phyloP scores from a whole-genome alignment of 2,888 invertebrate species.

The Bugula neritina region DNA sequence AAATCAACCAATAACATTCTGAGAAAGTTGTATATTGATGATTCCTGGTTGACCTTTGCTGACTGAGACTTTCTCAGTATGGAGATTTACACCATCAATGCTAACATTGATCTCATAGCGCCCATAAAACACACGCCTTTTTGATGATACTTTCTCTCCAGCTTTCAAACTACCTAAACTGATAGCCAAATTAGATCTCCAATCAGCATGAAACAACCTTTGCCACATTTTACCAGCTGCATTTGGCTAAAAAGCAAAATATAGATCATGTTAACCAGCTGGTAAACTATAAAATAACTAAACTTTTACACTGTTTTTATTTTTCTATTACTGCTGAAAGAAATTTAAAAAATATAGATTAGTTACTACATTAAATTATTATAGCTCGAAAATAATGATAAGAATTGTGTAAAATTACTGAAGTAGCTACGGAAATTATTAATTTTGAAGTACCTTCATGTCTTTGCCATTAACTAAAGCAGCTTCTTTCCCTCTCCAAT shows the following conservation, averaged over 20 bases:
- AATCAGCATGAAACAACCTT: constrained; percentile 18
- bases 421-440: too few relatives aligned
- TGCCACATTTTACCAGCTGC: constrained; percentile 25
- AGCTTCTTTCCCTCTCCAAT: constrained; percentile 28
- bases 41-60: neutral
- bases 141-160: neutral
- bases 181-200: constrained; percentile 3
- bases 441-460: constrained; percentile 31
- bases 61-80: neutral
- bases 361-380: too few relatives aligned
- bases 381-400: too few relatives aligned
- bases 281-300: too few relatives aligned
- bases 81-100: neutral
- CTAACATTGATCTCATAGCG: neutral
- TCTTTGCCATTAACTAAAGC: constrained; percentile 34
- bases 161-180: neutral
- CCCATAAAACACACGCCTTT: constrained; percentile 1
- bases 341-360: too few relatives aligned
- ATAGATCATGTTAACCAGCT: too few relatives aligned
- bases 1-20: constrained; percentile 1
- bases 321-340: neutral
- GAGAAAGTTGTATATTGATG: neutral
- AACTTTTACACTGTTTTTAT: too few relatives aligned
- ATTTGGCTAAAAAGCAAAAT: constrained; percentile 10
- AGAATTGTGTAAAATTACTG: neutral